These are phyloP conservation scores for Anagyrus pseudococci DNA, from an alignment of 2,888 invertebrate species.

Conservation along the genomic window DNA sequence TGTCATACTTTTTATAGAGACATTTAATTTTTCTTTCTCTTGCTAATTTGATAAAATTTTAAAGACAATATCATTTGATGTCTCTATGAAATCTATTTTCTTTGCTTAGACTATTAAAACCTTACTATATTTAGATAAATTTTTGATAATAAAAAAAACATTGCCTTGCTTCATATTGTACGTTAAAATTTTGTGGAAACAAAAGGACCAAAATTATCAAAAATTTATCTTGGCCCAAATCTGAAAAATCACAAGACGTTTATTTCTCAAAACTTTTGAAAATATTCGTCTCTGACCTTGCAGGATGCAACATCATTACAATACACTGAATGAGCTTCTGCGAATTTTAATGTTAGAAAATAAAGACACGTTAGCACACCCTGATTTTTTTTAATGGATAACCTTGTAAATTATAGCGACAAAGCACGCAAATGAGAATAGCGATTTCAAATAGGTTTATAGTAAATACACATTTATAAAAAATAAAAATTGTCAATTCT, in stretches of 20 bases:
- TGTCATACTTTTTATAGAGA: no score
- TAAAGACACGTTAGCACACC: neutral
- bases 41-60: no score
- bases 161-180: no score
- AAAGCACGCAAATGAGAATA: neutral
- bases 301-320: constrained; percentile 2
- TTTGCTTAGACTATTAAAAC: no score
- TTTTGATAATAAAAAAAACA: no score
- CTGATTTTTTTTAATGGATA: neutral
- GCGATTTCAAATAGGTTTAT: neutral
- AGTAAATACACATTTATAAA: neutral
- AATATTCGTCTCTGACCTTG: neutral
- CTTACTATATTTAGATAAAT: no score
- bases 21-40: no score
- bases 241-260: neutral
- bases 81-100: no score
- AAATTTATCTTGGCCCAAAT: neutral
- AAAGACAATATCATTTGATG: no score
- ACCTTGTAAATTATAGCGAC: neutral
- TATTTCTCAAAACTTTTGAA: no score
- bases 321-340: constrained; percentile 19
- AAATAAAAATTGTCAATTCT: neutral
- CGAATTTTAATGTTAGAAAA: neutral
- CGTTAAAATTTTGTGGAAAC: no score
- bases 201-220: no score